A percentile compares a stretch with the other conserved stretches of the same genome.
Conservation (phyloP, 2,888 invertebrate species). For the Thereva nobilitata region DNA sequence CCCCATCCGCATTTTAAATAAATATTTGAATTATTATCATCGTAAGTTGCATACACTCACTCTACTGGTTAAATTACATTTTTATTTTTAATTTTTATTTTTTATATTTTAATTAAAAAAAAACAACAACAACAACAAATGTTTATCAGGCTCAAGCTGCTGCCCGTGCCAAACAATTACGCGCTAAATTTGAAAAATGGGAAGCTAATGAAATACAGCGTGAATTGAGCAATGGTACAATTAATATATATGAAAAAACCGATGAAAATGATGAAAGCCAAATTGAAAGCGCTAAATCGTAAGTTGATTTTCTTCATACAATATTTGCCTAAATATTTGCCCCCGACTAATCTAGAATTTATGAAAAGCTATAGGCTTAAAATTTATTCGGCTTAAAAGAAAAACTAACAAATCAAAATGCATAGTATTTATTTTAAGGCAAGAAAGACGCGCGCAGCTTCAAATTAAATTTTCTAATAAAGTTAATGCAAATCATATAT, state of each 20-base stretch:
- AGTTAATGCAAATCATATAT: too few relatives aligned
- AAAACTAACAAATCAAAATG: too few relatives aligned
- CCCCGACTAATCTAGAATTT: not conserved
- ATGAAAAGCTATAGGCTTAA: not conserved
- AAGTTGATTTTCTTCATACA: slow-evolving; percentile 45
- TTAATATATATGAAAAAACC: slow-evolving; percentile 55
- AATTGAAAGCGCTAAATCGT: slow-evolving; percentile 84
- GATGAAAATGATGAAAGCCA: slow-evolving; percentile 72
- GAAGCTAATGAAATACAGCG: slow-evolving; percentile 68
- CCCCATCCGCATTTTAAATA: too few relatives aligned
- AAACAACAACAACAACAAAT: not conserved
- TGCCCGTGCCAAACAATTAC: slow-evolving; percentile 80
- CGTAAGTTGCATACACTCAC: too few relatives aligned
- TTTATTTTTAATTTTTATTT: slow-evolving; percentile 11
- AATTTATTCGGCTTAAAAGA: too few relatives aligned
- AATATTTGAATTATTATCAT: too few relatives aligned
- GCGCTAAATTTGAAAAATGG: slow-evolving; percentile 89
- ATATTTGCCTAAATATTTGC: not conserved
- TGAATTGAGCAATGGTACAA: slow-evolving; percentile 59
- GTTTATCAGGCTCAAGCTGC: slow-evolving; percentile 67
- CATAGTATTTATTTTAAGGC: too few relatives aligned
- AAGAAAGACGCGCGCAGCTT: too few relatives aligned
- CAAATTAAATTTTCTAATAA: too few relatives aligned
- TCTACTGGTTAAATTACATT: not conserved
- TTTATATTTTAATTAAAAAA: slow-evolving; percentile 45